Conservation (phyloP, 2,797 vertebrate species). For the Ibycter americanus region DNA sequence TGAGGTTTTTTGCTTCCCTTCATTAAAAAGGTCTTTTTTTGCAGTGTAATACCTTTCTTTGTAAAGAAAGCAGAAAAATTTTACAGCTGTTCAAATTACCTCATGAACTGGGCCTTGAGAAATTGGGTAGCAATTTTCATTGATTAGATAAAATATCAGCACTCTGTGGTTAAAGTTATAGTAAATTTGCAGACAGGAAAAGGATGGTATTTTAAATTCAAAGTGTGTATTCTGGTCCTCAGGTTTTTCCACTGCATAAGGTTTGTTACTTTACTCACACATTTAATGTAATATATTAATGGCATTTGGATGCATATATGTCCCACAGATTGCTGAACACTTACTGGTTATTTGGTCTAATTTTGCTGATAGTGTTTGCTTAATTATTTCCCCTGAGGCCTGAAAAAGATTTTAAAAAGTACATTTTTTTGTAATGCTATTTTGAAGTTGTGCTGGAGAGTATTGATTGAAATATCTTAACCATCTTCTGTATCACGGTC, state of each 20-base stretch:
- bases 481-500: background rate
- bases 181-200: background rate
- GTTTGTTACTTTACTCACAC: background rate
- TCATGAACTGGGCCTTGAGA: slow-evolving; percentile 32
- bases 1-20: background rate
- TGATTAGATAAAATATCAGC: slow-evolving; percentile 55
- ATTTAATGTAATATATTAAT: background rate
- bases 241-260: background rate
- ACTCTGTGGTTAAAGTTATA: background rate
- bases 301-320: background rate
- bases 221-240: background rate
- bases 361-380: background rate
- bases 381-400: background rate
- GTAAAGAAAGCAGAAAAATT: background rate
- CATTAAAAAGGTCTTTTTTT: background rate
- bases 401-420: background rate
- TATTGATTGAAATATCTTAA: background rate
- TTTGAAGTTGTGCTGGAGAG: background rate
- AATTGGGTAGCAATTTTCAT: slow-evolving; percentile 6
- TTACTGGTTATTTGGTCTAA: background rate
- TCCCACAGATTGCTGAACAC: background rate
- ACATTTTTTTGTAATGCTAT: background rate
- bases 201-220: background rate
- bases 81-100: slow-evolving; percentile 49
- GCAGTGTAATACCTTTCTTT: background rate